A percentile compares a stretch with the other conserved stretches of the same genome.
Conservation (phyloP, 35 echinoderm and acorn worm genomes). For the Heliocidaris tuberculata region DNA sequence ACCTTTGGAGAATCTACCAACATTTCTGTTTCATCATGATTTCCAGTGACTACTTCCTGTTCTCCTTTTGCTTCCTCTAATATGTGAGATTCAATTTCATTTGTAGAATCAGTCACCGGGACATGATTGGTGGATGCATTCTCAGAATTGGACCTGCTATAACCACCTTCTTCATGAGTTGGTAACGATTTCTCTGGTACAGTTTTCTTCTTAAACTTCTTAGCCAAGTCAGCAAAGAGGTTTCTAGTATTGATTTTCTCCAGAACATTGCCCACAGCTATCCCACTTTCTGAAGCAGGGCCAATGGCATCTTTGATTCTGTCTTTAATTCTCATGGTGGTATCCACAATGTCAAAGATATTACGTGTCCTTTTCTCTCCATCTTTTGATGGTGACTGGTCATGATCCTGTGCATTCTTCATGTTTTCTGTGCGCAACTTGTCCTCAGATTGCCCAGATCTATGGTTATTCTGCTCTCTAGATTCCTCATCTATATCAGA, state of each 20-base stretch:
- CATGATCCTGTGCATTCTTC: not conserved
- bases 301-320: not conserved
- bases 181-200: not conserved
- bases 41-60: not conserved
- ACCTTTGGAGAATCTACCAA: not conserved
- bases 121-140: not conserved
- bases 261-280: not conserved
- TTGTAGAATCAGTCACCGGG: not conserved
- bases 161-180: not conserved
- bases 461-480: not conserved
- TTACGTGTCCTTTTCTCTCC: not conserved
- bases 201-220: conserved; percentile 42
- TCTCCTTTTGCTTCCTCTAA: not conserved
- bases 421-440: not conserved
- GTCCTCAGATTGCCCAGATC: not conserved
- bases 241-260: conserved; percentile 27
- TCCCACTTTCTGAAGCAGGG: not conserved
- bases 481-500: not conserved
- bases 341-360: conserved; percentile 43
- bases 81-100: not conserved
- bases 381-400: not conserved
- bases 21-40: not conserved
- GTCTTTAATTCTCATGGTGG: conserved; percentile 34
- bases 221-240: conserved; percentile 39
- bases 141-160: not conserved